Evolutionary conservation across 92 coral and sea anemone genomes (phyloP), one percentile per base, ranked within the genome.

Genomic region (Porites cylindrica): DNA sequence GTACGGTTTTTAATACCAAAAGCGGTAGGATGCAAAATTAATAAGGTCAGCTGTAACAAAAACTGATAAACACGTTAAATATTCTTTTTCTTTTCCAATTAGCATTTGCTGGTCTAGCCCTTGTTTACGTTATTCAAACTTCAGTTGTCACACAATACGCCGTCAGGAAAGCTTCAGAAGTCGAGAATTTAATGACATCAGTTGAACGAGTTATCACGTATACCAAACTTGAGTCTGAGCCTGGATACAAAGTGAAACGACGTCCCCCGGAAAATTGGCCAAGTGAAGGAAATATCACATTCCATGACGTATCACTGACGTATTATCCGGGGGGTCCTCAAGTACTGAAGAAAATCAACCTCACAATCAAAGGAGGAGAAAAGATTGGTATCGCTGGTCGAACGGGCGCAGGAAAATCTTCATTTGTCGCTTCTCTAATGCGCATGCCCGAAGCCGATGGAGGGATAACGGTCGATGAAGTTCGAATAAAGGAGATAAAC

Each of bases 321-420:
- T 96, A 96, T 92, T 91, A 93, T 82, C 96, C 90, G 47, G 96
- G 94, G 3, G 97, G 94, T 7, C 93, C 95, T 21, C 85, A 73
- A 61, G 95, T 90, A 6, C 85, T 91, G 26, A 90, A 87, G 72
- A 19, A 78, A 32, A 62, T 78, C 70, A 62, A 79, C 83, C 81
- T 93, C 38, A 64, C 76, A 21, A 91, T 93, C 88, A 64, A 85
- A 63, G 96, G 90, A n/a, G 91, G 91, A 29, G 90, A 81, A 76
- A 82, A 91, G 89, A 94, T 96, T 20, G 98, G 98, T 9, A 91
- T 96, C 8, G 98, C 93, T 1, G 98, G 98, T 6, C 92, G 98
- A 7, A 96, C 98, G 0, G 98, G 98, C 20, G 98, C 98, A 23
- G 98, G 98, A 18, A 96, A 96, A 73, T 96, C 98, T 61, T 92